A percentile compares a stretch with the other conserved stretches of the same genome.
phyloP scores from a whole-genome alignment of 1,140 invertebrate genomes.

The Brachionus plicatilis region DNA sequence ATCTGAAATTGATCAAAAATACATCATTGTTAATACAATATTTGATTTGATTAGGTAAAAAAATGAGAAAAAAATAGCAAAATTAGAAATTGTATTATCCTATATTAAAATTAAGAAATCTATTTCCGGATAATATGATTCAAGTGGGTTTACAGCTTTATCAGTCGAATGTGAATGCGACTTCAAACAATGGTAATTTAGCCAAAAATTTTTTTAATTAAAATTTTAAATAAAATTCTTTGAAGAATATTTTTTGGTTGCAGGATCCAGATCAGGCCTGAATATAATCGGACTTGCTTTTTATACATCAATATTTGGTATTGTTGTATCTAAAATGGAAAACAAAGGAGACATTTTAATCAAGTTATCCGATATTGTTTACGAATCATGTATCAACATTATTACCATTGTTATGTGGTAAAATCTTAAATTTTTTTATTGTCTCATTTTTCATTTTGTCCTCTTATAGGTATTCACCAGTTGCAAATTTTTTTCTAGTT shows the following conservation, averaged over 20 bases:
- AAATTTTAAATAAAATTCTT: background rate
- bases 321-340: constrained; percentile 42
- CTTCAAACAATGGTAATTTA: constrained; percentile 7
- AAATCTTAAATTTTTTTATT: background rate
- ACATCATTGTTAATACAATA: background rate
- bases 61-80: too few relatives aligned
- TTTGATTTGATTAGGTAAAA: background rate
- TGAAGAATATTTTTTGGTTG: background rate
- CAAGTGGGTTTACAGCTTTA: background rate
- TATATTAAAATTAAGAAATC: background rate
- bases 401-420: constrained; percentile 33
- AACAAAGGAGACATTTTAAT: constrained; percentile 42
- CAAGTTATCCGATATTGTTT: constrained; percentile 43
- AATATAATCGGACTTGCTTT: constrained; percentile 44
- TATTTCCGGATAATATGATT: constrained; percentile 16
- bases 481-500: constrained; percentile 84
- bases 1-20: constrained; percentile 29
- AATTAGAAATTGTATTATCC: too few relatives aligned
- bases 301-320: constrained; percentile 44
- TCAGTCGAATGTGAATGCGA: background rate
- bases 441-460: background rate
- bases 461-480: constrained; percentile 72
- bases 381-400: constrained; percentile 43
- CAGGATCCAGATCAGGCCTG: constrained; percentile 42
- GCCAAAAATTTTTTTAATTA: constrained; percentile 29